A percentile compares a stretch with the other conserved stretches of the same genome.
phyloP scores from a whole-genome alignment of 2,888 invertebrate species.

The Notocelia uddmanniana region DNA sequence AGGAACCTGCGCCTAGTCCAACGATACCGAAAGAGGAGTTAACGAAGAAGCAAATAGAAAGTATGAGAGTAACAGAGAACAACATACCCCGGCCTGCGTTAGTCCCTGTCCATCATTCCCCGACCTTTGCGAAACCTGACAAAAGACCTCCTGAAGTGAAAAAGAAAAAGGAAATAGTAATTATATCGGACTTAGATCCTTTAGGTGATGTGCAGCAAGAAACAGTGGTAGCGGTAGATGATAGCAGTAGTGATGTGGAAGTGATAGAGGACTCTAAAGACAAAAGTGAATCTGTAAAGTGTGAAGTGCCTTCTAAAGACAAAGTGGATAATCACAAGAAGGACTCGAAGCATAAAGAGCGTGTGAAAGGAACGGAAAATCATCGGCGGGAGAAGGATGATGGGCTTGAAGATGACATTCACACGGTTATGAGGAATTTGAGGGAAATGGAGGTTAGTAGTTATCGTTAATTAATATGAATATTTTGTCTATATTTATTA shows the following conservation, averaged over 20 bases:
- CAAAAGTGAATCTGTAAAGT: slow-evolving; percentile 64
- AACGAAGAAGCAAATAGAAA: slow-evolving; percentile 72
- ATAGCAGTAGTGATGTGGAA: slow-evolving; percentile 83
- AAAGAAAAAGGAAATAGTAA: slow-evolving; percentile 76
- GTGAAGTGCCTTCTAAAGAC: slow-evolving; percentile 80
- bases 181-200: slow-evolving; percentile 77
- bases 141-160: slow-evolving; percentile 75
- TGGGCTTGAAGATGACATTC: slow-evolving; percentile 68
- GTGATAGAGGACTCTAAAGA: slow-evolving; percentile 70
- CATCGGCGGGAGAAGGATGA: slow-evolving; percentile 58
- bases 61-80: slow-evolving; percentile 71
- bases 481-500: no score
- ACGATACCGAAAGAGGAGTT: slow-evolving; percentile 66
- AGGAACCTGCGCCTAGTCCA: slow-evolving; percentile 65
- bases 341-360: slow-evolving; percentile 32
- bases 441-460: slow-evolving; percentile 75
- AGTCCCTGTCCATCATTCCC: slow-evolving; percentile 75
- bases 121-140: slow-evolving; percentile 78
- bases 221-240: slow-evolving; percentile 70
- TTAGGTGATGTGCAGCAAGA: slow-evolving; percentile 66
- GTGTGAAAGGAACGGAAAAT: slow-evolving; percentile 55
- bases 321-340: slow-evolving; percentile 60
- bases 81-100: slow-evolving; percentile 75
- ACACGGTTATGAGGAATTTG: slow-evolving; percentile 72
- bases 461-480: background rate